Evolutionary conservation across 2,113 vertebrate species (phyloP).

Genomic region (Ceyx margarethae): DNA sequence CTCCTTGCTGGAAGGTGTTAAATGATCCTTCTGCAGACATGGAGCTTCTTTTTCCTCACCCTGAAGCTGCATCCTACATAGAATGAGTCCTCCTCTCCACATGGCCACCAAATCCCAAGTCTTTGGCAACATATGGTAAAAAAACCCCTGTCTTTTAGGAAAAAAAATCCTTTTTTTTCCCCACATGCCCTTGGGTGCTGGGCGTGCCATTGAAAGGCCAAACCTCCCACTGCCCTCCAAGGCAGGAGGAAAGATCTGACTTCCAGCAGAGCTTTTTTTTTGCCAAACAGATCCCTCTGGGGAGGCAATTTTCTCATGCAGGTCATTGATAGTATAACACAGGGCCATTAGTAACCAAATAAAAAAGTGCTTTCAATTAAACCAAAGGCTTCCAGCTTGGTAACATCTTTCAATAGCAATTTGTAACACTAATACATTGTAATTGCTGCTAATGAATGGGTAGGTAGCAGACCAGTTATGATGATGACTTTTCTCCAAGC

Average conservation of each 20-base stretch:
- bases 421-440: not conserved
- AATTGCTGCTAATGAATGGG: conserved; percentile 23
- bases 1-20: not conserved
- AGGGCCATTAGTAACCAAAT: not conserved
- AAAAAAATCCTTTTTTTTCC: not conserved
- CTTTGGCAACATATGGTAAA: not conserved
- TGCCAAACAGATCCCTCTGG: not conserved
- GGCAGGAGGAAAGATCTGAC: not conserved
- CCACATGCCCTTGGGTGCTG: not conserved
- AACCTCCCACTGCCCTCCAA: not conserved
- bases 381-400: not conserved
- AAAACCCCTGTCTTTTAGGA: not conserved
- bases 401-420: conserved; percentile 4
- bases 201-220: fast-evolving
- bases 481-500: not conserved
- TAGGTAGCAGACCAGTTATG: not conserved
- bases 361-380: conserved; percentile 15
- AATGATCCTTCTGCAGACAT: not conserved
- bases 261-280: not conserved
- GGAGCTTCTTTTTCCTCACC: not conserved
- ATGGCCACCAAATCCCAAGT: not conserved
- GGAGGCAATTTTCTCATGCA: not conserved
- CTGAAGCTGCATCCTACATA: no score
- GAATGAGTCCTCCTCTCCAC: not conserved
- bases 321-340: not conserved